phyloP scores from a whole-genome alignment of 2,113 vertebrate species.

The Aramus guarauna region DNA sequence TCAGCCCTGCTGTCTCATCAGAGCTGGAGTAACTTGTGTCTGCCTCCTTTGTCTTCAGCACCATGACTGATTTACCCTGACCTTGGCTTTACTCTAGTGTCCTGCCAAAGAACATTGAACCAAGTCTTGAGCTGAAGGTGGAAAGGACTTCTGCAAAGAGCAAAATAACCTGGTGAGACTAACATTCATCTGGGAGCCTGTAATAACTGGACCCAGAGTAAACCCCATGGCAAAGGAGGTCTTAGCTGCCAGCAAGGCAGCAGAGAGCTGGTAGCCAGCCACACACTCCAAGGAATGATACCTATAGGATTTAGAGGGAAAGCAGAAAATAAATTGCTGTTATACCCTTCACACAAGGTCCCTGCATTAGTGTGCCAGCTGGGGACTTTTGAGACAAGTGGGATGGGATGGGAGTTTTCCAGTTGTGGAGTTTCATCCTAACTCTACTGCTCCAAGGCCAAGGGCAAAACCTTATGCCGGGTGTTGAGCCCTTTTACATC shows the following conservation, averaged over 20 bases:
- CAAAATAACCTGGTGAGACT: neutral
- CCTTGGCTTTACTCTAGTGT: neutral
- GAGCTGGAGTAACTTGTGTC: neutral
- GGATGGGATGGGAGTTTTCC: neutral
- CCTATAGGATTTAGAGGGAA: neutral
- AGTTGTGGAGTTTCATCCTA: neutral
- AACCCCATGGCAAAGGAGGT: neutral
- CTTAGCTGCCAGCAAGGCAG: neutral
- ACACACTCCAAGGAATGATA: neutral
- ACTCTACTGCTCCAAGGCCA: neutral
- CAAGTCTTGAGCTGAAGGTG: neutral
- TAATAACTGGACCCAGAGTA: neutral
- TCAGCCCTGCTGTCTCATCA: neutral
- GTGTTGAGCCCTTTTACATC: neutral
- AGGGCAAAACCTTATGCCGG: neutral
- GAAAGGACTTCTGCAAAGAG: neutral
- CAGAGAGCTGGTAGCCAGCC: neutral
- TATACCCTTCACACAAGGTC: neutral
- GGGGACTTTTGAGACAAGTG: neutral
- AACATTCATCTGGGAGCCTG: neutral
- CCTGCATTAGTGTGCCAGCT: accelerated
- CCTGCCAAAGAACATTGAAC: neutral
- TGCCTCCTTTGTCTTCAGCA: neutral
- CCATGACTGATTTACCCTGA: neutral
- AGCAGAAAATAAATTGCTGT: neutral